Evolutionary conservation across 2,888 invertebrate species (phyloP).

Genomic region (Hemistola chrysoprasaria): DNA sequence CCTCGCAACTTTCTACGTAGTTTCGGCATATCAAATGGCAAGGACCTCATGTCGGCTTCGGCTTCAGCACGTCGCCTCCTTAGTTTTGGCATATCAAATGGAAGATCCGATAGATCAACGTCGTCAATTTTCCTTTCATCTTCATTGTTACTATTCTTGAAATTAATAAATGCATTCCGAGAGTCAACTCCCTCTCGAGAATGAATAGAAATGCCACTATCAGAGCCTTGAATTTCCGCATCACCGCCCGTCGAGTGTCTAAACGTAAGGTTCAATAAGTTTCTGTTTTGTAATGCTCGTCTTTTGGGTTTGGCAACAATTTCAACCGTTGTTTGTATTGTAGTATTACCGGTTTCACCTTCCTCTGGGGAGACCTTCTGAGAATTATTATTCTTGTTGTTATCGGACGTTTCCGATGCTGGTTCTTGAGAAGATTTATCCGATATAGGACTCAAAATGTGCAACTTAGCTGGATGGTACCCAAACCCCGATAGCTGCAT

Average conservation of each 20-base stretch:
- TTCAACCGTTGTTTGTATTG: slow-evolving; percentile 72
- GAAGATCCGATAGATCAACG: slow-evolving; percentile 89
- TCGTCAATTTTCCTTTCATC: slow-evolving; percentile 78
- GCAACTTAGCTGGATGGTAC: slow-evolving; percentile 88
- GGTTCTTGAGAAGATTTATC: slow-evolving; percentile 95
- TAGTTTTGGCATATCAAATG: slow-evolving; percentile 95
- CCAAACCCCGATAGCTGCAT: slow-evolving; percentile 86
- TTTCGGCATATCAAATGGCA: slow-evolving; percentile 97
- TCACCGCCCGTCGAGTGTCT: slow-evolving; percentile 85
- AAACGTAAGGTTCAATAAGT: slow-evolving; percentile 86
- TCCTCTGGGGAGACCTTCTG: slow-evolving; percentile 90
- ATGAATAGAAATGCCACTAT: slow-evolving; percentile 94
- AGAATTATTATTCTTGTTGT: slow-evolving; percentile 89
- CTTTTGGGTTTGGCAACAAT: slow-evolving; percentile 83
- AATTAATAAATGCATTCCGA: slow-evolving; percentile 82
- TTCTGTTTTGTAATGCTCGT: slow-evolving; percentile 89
- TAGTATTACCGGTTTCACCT: slow-evolving; percentile 63
- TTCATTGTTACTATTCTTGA: slow-evolving; percentile 82
- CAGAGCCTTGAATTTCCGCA: slow-evolving; percentile 92
- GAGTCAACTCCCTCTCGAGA: slow-evolving; percentile 90
- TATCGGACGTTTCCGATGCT: slow-evolving; percentile 91
- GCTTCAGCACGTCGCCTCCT: slow-evolving; percentile 87
- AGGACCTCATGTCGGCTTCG: slow-evolving; percentile 89
- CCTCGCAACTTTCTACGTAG: slow-evolving; percentile 88
- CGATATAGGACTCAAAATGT: slow-evolving; percentile 94